Percentiles rank a stretch among this genome's conserved stretches.
phyloP scores from a whole-genome alignment of 2,113 vertebrate genomes.

The Rhea americana region DNA sequence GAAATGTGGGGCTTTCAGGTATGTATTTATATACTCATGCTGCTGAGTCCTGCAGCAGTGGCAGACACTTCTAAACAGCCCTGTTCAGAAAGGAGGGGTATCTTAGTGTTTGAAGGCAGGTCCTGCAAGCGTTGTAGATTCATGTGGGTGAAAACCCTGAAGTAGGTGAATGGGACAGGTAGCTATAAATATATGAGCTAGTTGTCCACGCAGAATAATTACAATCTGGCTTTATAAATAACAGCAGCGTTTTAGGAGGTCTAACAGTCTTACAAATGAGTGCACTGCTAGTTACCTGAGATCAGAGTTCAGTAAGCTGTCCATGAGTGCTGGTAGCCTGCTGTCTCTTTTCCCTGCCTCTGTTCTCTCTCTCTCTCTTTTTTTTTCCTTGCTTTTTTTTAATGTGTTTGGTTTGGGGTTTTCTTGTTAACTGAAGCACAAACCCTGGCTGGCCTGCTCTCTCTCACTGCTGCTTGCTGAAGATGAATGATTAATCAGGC shows the following conservation, averaged over 20 bases:
- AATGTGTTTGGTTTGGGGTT: background rate
- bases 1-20: background rate
- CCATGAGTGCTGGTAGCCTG: slow-evolving; percentile 32
- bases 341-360: background rate
- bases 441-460: slow-evolving; percentile 3
- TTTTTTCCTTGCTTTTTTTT: background rate
- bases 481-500: slow-evolving; percentile 54
- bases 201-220: background rate
- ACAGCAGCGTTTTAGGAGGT: slow-evolving; percentile 53
- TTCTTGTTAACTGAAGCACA: slow-evolving; percentile 13
- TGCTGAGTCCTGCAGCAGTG: background rate
- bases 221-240: slow-evolving; percentile 45
- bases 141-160: background rate
- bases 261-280: slow-evolving; percentile 50
- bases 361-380: background rate
- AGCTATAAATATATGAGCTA: slow-evolving; percentile 22
- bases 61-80: background rate
- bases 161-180: slow-evolving; percentile 50
- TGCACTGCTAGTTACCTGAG: slow-evolving; percentile 32
- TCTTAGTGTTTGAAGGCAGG: background rate
- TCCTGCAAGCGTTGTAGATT: background rate
- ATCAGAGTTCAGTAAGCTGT: slow-evolving; percentile 40
- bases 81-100: background rate
- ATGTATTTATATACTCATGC: background rate
- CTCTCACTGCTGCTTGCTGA: slow-evolving; percentile 15